A percentile compares a stretch with the other conserved stretches of the same genome.
These are phyloP conservation scores for Linhomoeus sp. DNA, from an alignment of 2,888 invertebrate species.

Conservation along the genomic window DNA sequence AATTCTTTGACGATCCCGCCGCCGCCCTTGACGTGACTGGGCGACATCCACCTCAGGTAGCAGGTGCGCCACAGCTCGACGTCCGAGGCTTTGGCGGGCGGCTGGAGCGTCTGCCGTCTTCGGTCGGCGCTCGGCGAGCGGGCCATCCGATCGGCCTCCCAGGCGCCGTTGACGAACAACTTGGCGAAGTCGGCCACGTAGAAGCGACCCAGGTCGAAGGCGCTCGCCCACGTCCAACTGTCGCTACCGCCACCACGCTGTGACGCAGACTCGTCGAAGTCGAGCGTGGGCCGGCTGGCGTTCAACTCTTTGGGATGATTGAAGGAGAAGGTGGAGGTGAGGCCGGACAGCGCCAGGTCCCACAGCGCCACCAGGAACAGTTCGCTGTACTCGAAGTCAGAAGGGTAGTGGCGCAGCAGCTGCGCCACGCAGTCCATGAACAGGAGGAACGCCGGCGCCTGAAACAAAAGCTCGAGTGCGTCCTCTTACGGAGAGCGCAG, in stretches of 20 bases:
- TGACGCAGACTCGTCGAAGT: not conserved
- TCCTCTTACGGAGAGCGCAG: not conserved
- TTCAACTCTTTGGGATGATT: slow-evolving; percentile 56
- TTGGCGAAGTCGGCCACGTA: too few species aligned
- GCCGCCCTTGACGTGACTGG: slow-evolving; percentile 53
- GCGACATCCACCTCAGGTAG: slow-evolving; percentile 68
- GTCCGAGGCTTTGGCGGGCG: slow-evolving; percentile 17
- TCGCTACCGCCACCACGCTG: too few species aligned
- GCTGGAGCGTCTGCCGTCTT: slow-evolving; percentile 3
- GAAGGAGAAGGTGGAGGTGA: slow-evolving; percentile 79
- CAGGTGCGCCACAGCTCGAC: slow-evolving; percentile 65
- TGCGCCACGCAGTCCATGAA: slow-evolving; percentile 88
- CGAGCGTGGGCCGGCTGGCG: not conserved
- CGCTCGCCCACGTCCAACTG: too few species aligned
- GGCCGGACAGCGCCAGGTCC: slow-evolving; percentile 67
- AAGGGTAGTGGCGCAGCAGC: slow-evolving; percentile 60
- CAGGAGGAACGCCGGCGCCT: slow-evolving; percentile 66
- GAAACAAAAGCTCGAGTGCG: slow-evolving; percentile 14
- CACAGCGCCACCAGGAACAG: slow-evolving; percentile 72
- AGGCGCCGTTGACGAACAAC: too few species aligned
- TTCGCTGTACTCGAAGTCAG: slow-evolving; percentile 71
- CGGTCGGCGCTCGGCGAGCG: too few species aligned
- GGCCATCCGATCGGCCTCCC: not conserved
- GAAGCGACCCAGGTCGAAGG: too few species aligned
- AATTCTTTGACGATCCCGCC: slow-evolving; percentile 29